phyloP scores from a whole-genome alignment of 2,888 invertebrate species.

The Taenaris catops region DNA sequence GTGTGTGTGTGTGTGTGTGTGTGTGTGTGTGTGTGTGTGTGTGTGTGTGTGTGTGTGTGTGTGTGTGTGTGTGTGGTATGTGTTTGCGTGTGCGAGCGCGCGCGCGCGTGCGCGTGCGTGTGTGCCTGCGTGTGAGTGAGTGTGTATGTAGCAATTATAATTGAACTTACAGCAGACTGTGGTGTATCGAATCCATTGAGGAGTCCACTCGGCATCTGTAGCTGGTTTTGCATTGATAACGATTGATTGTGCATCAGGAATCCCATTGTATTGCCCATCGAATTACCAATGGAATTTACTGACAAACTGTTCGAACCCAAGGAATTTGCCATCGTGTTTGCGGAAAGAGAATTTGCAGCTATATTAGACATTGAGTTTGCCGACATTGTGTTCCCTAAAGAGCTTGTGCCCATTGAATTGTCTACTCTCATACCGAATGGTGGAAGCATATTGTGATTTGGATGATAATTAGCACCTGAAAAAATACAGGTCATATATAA shows the following conservation, averaged over 20 bases:
- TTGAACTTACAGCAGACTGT: slow-evolving; percentile 50
- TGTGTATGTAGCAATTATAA: not conserved
- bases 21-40: no score
- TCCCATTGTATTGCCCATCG: slow-evolving; percentile 23
- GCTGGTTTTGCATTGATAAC: slow-evolving; percentile 38
- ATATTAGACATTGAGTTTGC: slow-evolving; percentile 24
- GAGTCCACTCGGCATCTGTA: slow-evolving; percentile 41
- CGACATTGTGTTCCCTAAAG: slow-evolving; percentile 29
- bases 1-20: no score
- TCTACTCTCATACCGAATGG: slow-evolving; percentile 75
- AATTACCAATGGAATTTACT: slow-evolving; percentile 23
- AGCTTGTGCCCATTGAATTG: slow-evolving; percentile 36
- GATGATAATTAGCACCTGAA: slow-evolving; percentile 76
- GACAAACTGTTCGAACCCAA: slow-evolving; percentile 23
- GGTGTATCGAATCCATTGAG: slow-evolving; percentile 60
- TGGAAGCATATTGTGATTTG: slow-evolving; percentile 69
- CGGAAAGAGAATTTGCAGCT: slow-evolving; percentile 25
- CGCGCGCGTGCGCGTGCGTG: no score
- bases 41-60: no score
- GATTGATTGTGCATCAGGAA: slow-evolving; percentile 57
- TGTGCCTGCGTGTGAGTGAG: no score
- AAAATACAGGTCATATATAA: slow-evolving; percentile 17
- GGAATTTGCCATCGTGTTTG: slow-evolving; percentile 24
- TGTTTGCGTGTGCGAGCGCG: no score
- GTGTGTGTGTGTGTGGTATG: no score